Evolutionary conservation across 2,113 vertebrate genomes (phyloP).

Genomic region (Epinephelus cyanopodus): DNA sequence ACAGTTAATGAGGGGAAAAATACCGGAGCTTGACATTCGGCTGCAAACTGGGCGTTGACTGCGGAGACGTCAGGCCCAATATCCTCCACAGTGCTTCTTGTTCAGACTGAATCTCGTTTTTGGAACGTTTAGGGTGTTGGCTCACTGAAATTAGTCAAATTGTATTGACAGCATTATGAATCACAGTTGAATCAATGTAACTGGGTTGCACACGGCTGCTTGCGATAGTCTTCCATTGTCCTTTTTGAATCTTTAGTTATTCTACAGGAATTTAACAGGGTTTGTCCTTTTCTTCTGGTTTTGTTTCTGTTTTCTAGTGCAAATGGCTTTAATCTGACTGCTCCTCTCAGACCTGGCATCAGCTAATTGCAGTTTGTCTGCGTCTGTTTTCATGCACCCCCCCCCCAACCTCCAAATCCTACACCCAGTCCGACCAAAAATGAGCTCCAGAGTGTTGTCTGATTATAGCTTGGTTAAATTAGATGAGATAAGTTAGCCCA

Average conservation of each 20-base stretch:
- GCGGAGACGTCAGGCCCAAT: constrained; percentile 46
- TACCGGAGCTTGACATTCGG: constrained; percentile 47
- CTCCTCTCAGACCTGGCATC: constrained; percentile 37
- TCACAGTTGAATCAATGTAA: constrained; percentile 13
- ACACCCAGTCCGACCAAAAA: constrained; percentile 27
- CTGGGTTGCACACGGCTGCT: background rate
- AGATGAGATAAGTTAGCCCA: constrained; percentile 74
- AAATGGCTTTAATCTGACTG: constrained; percentile 15
- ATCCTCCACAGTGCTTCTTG: constrained; percentile 5
- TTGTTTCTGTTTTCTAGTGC: background rate
- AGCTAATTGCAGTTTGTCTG: constrained; percentile 50
- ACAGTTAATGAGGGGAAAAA: constrained; percentile 64
- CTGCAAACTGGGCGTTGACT: constrained; percentile 53
- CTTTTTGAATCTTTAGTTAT: background rate
- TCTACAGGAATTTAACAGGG: background rate
- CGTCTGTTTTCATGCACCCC: fast-evolving
- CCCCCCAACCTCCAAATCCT: background rate
- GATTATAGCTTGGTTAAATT: constrained; percentile 68
- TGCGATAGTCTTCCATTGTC: background rate
- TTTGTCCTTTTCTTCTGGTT: background rate
- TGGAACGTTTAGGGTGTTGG: constrained; percentile 25
- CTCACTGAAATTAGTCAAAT: constrained; percentile 1
- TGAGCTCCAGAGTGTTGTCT: constrained; percentile 48
- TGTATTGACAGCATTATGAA: constrained; percentile 1
- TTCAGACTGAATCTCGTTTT: background rate